These are phyloP conservation scores for Microvelia longipes DNA, from an alignment of 1,140 invertebrate genomes.

Conservation along the genomic window DNA sequence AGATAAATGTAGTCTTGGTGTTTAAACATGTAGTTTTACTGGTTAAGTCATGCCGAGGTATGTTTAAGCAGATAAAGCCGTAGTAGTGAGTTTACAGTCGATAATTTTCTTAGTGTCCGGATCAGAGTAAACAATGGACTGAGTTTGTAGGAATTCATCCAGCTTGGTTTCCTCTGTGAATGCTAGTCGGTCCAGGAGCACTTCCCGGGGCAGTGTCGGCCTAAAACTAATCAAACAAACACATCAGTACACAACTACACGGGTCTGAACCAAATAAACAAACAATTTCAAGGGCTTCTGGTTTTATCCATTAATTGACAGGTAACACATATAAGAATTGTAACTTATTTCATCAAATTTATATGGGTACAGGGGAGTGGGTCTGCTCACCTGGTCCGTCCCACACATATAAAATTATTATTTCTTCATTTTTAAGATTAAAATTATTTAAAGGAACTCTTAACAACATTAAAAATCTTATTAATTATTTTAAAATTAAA, in stretches of 20 bases:
- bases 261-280: slow-evolving; percentile 9
- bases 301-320: not conserved
- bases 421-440: no score
- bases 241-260: slow-evolving; percentile 15
- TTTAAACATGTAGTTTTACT: no score
- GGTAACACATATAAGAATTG: not conserved
- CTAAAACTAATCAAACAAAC: slow-evolving; percentile 73
- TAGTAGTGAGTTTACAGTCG: slow-evolving; percentile 71
- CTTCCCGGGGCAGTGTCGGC: slow-evolving; percentile 69
- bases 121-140: slow-evolving; percentile 59
- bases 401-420: no score
- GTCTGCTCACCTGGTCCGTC: no score
- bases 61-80: slow-evolving; percentile 26
- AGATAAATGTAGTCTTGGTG: not conserved
- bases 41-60: no score
- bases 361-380: no score
- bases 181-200: slow-evolving; percentile 68
- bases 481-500: no score
- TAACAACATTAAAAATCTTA: no score
- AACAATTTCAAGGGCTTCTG: slow-evolving; percentile 4
- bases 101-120: slow-evolving; percentile 45
- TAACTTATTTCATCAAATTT: no score
- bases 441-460: no score
- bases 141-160: slow-evolving; percentile 69
- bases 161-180: slow-evolving; percentile 67